Evolutionary conservation across 2,113 vertebrate genomes (phyloP).

Genomic region (Scomber colias): DNA sequence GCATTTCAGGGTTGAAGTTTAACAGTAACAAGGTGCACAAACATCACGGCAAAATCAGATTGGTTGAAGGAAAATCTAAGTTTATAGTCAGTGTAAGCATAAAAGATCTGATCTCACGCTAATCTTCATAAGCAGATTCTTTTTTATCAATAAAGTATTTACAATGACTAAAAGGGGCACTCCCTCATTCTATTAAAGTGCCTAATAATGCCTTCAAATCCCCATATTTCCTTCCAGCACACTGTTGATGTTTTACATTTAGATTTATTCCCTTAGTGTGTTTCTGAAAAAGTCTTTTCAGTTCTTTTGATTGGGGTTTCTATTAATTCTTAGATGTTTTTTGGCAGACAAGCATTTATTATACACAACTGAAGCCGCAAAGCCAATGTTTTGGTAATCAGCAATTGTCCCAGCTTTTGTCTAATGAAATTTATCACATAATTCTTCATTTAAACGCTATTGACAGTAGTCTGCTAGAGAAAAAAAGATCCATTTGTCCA

Average conservation of each 20-base stretch:
- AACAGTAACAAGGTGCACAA: too few relatives aligned
- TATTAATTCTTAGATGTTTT: background rate
- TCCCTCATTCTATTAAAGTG: too few relatives aligned
- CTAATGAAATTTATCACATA: background rate
- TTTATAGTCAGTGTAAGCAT: too few relatives aligned
- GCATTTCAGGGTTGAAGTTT: too few relatives aligned
- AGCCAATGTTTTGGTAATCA: conserved; percentile 9
- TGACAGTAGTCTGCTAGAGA: background rate
- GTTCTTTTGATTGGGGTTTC: background rate
- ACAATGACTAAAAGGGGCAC: too few relatives aligned
- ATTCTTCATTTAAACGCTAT: conserved; percentile 8
- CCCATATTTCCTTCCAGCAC: too few relatives aligned
- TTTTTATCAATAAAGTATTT: too few relatives aligned
- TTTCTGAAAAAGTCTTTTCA: background rate
- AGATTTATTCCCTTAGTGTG: background rate
- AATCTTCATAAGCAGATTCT: too few relatives aligned
- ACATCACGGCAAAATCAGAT: too few relatives aligned
- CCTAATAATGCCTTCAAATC: too few relatives aligned
- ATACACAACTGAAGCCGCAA: conserved; percentile 1
- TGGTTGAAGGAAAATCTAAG: too few relatives aligned
- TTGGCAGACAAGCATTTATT: background rate
- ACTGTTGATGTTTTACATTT: background rate
- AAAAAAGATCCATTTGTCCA: conserved; percentile 18
- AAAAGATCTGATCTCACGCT: too few relatives aligned
- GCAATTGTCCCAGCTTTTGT: background rate